Conservation (phyloP, 2,113 vertebrate genomes). For the Elanoides forficatus region DNA sequence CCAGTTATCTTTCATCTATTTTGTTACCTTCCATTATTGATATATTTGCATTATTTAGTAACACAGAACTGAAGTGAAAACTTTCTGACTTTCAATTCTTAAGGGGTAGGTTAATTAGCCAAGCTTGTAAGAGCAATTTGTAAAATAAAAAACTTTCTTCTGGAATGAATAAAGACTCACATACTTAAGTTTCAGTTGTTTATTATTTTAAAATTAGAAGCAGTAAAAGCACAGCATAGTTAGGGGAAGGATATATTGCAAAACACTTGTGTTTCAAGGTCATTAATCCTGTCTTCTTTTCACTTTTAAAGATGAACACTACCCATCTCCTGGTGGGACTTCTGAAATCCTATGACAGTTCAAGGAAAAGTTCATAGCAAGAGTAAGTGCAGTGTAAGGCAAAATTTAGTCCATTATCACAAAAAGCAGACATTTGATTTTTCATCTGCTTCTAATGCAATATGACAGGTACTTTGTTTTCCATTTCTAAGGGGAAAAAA, state of each 20-base stretch:
- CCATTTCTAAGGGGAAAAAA: neutral
- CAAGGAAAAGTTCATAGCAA: neutral
- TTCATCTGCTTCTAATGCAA: neutral
- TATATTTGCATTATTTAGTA: neutral
- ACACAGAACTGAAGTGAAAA: neutral
- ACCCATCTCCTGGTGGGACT: neutral
- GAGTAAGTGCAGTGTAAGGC: neutral
- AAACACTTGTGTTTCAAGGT: neutral
- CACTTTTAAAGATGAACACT: neutral
- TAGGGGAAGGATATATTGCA: neutral
- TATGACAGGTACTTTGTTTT: neutral
- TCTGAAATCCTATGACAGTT: neutral
- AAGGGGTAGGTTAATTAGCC: neutral
- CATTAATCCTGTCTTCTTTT: neutral
- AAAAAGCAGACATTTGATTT: neutral
- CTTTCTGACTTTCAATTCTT: neutral
- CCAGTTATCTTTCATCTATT: neutral
- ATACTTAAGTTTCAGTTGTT: neutral
- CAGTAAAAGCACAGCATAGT: neutral
- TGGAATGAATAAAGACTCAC: neutral
- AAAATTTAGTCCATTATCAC: neutral
- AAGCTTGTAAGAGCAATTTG: neutral
- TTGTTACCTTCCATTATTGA: neutral
- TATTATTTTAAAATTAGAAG: neutral
- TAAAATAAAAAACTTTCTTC: neutral